Conservation (phyloP, 2,113 vertebrate genomes). For the Odocoileus hemionus region DNA sequence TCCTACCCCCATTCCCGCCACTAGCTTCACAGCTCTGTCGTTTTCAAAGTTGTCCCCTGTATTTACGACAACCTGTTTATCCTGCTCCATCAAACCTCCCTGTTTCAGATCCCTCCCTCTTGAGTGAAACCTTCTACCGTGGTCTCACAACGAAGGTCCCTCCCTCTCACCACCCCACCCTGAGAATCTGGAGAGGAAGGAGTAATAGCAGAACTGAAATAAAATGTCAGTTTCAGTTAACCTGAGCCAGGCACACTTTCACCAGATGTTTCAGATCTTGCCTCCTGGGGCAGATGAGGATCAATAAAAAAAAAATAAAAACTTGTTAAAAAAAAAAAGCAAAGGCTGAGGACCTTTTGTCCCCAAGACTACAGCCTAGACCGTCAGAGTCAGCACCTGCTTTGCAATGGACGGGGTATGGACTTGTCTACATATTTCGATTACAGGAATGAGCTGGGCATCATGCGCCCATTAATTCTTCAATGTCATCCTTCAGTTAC, state of each 20-base stretch:
- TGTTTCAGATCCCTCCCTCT: neutral
- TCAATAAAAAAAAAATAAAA: neutral
- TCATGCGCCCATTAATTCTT: neutral
- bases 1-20: neutral
- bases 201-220: neutral
- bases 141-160: neutral
- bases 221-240: neutral
- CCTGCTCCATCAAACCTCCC: neutral
- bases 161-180: rapidly evolving
- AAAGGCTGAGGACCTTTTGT: neutral
- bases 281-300: neutral
- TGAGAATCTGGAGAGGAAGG: neutral
- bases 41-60: neutral
- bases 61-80: neutral
- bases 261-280: neutral
- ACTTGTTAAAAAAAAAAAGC: too few relatives aligned
- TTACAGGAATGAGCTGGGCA: neutral
- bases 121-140: neutral
- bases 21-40: neutral
- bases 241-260: slow-evolving; percentile 14
- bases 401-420: neutral
- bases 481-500: neutral
- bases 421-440: neutral
- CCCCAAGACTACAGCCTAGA: neutral
- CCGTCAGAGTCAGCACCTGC: neutral